Base-by-base conservation (phyloP, 2,113 vertebrate species). In the Myiozetetes cayanensis region DNA sequence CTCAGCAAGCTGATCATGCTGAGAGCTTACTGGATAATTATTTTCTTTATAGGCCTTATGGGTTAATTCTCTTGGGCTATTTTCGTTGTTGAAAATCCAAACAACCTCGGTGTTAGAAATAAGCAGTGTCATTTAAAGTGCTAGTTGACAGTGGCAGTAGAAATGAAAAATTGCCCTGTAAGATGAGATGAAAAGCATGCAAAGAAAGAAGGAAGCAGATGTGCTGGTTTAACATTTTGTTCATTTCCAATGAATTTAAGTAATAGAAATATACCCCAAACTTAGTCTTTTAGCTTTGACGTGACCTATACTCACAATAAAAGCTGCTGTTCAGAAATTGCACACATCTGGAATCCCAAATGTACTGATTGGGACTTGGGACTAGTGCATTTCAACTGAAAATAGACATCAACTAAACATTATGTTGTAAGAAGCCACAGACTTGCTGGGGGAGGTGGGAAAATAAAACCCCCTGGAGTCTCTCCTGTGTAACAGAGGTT, bases 1-100 rank as follows among this genome's bases (percentile, higher is more conserved):
- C 74, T 87, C 94, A 90, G 89, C 28, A 90, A 59, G 33, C 61
- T 67, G 41, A 4, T 79, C 27, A 0, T 50, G 71, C 63, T 65
- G 75, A 62, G 78, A 89, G 75, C 49, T 73, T 72, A 12, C 81
- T 55, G 46, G 74, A 28, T 85, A 56, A 27, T 37, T 56, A 16
- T 30, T 62, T 56, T 80, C 93, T 84, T 65, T 8, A 41, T 63
- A 35, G 43, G 14, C n/a, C 35, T 88, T 9, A n/a, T n/a, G 37
- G 52, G 20, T 86, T 80, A 33, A 83, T 91, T 95, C 73, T 89
- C 66, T 28, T 70, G 53, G 47, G 41, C 88, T 72, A 41, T 91
- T 96, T 93, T 90, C 94, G 72, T 49, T 78, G 59, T 59, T 94
- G 82, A 91, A 85, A 95, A 94, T 52, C 39, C 52, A 52, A 66